phyloP scores from a whole-genome alignment of 1,140 invertebrate species.

The Sycobia sp. region DNA sequence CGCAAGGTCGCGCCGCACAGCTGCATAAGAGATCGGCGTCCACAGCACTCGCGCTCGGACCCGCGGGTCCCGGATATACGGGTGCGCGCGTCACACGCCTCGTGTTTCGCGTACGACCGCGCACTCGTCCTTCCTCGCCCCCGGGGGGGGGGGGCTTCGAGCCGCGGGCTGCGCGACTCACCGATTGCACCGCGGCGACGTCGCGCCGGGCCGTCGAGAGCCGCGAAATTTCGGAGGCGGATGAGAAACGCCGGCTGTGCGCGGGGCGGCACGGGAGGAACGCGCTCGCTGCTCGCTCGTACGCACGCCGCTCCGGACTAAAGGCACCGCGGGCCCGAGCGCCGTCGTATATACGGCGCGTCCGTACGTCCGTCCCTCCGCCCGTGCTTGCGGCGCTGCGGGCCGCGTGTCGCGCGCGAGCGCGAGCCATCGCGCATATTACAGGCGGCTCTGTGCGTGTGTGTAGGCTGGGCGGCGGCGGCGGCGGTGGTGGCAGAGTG shows the following conservation, averaged over 20 bases:
- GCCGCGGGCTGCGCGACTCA: not conserved
- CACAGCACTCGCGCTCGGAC: not conserved
- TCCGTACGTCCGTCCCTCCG: not conserved
- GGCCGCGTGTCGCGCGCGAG: too few species aligned
- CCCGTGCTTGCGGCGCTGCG: not conserved
- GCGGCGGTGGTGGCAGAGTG: not conserved
- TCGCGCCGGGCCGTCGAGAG: too few species aligned
- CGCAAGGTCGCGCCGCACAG: not conserved
- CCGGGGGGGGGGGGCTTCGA: not conserved
- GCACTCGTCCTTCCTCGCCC: too few species aligned
- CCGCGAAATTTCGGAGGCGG: not conserved
- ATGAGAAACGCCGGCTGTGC: not conserved
- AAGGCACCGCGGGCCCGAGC: constrained; percentile 45
- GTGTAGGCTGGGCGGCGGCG: not conserved
- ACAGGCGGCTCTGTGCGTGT: too few species aligned
- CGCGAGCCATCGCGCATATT: too few species aligned
- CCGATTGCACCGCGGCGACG: not conserved
- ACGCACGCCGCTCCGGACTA: constrained; percentile 40
- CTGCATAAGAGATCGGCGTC: not conserved
- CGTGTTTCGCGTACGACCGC: too few species aligned
- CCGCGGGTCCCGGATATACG: too few species aligned
- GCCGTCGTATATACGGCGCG: constrained; percentile 54
- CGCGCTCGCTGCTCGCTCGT: constrained; percentile 10
- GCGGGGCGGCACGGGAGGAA: not conserved
- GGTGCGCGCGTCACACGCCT: too few species aligned